Conservation (phyloP, 2,888 invertebrate genomes). For the Seira musarum region DNA sequence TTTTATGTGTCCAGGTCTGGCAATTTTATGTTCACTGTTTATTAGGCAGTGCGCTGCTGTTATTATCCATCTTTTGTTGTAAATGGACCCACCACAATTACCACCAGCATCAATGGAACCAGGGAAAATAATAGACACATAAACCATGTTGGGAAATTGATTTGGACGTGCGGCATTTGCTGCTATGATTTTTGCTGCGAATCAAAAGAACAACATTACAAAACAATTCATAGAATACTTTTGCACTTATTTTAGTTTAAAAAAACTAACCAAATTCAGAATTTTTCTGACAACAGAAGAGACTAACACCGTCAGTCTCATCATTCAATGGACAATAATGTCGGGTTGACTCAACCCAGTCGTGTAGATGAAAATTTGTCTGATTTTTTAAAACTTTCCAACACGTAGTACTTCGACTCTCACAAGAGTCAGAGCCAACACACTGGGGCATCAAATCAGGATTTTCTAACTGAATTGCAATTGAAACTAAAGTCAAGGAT, state of each 20-base stretch:
- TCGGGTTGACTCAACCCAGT: slow-evolving; percentile 39
- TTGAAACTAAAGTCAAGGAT: background rate
- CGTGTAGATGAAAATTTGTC: slow-evolving; percentile 26
- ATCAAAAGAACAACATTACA: background rate
- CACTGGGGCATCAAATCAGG: slow-evolving; percentile 34
- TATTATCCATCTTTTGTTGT: slow-evolving; percentile 42
- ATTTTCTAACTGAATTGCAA: slow-evolving; percentile 31
- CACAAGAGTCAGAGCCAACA: slow-evolving; percentile 30
- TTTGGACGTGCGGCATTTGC: slow-evolving; percentile 40
- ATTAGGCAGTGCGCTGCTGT: slow-evolving; percentile 21
- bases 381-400: slow-evolving; percentile 26
- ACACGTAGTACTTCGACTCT: slow-evolving; percentile 24
- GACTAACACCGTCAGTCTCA: slow-evolving; percentile 33
- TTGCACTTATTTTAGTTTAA: background rate
- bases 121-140: slow-evolving; percentile 30
- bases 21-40: background rate
- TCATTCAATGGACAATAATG: slow-evolving; percentile 42
- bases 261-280: slow-evolving; percentile 44
- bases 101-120: slow-evolving; percentile 36
- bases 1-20: background rate
- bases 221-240: background rate
- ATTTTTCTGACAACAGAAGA: slow-evolving; percentile 43
- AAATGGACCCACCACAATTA: slow-evolving; percentile 42
- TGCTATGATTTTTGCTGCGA: slow-evolving; percentile 33
- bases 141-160: slow-evolving; percentile 46